A percentile compares a stretch with the other conserved stretches of the same genome.
phyloP scores from a whole-genome alignment of 1,140 invertebrate genomes.

The Drosophila sucinea region DNA sequence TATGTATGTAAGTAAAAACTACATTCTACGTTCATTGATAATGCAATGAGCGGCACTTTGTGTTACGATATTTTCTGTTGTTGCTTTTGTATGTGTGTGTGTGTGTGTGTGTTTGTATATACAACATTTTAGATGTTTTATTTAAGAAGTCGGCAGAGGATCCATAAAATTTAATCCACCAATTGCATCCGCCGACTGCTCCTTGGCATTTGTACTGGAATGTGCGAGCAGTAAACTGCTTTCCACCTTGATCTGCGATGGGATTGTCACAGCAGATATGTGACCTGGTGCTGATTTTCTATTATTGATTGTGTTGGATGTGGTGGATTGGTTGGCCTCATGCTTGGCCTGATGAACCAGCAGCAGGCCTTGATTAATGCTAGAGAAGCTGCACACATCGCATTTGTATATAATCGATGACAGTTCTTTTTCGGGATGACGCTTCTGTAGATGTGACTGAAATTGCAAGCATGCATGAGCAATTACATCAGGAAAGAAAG shows the following conservation, averaged over 20 bases:
- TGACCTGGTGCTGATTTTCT: constrained; percentile 1
- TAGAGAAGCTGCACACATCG: constrained; percentile 62
- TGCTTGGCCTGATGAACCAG: constrained; percentile 77
- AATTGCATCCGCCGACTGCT: not conserved
- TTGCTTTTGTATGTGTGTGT: not conserved
- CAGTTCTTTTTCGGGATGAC: constrained; percentile 72
- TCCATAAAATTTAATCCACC: not conserved
- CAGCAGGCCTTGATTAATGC: constrained; percentile 72
- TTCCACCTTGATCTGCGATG: constrained; percentile 64
- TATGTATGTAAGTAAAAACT: constrained; percentile 15
- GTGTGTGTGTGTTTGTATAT: not conserved
- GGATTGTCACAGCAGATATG: constrained; percentile 4
- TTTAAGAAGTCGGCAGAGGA: constrained; percentile 25
- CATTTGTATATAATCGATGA: constrained; percentile 71
- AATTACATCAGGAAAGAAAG: no score
- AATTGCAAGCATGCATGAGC: not conserved
- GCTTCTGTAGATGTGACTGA: constrained; percentile 73
- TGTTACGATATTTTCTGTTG: constrained; percentile 2
- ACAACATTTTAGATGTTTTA: not conserved
- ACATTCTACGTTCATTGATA: constrained; percentile 32
- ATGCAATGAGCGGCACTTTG: not conserved
- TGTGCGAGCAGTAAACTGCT: constrained; percentile 56
- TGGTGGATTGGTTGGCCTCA: constrained; percentile 20
- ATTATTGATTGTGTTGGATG: not conserved
- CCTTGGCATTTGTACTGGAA: constrained; percentile 52